Evolutionary conservation across 2,797 vertebrate genomes (phyloP).

Genomic region (Sebastes kiyomatsui): DNA sequence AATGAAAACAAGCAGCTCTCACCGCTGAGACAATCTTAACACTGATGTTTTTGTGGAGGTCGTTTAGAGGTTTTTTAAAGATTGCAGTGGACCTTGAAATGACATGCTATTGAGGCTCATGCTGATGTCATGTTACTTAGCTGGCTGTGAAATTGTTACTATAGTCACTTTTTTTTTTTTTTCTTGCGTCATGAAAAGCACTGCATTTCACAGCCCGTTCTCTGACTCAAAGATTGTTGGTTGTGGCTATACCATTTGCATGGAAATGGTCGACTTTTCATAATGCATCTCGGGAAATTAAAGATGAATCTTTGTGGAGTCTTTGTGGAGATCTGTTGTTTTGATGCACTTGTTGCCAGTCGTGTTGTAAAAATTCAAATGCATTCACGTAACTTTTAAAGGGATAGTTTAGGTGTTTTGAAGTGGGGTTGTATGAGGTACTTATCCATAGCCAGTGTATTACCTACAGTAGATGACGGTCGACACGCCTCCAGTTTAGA

Average conservation of each 20-base stretch:
- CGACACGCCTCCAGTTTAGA: background rate
- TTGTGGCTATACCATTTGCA: constrained; percentile 63
- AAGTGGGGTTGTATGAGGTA: background rate
- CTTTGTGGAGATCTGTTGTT: constrained; percentile 28
- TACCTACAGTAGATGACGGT: background rate
- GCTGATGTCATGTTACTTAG: constrained; percentile 48
- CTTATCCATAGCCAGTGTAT: background rate
- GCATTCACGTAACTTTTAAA: background rate
- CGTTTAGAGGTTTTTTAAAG: constrained; percentile 5
- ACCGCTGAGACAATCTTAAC: constrained; percentile 60
- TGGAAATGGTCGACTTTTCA: constrained; percentile 66
- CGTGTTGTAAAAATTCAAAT: background rate
- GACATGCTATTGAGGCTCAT: constrained; percentile 27
- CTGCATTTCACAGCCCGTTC: constrained; percentile 37
- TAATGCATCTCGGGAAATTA: constrained; percentile 73
- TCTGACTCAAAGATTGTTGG: constrained; percentile 31
- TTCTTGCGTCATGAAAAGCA: constrained; percentile 3
- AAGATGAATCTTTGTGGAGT: constrained; percentile 52
- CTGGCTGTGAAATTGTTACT: constrained; percentile 47
- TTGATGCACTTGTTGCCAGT: background rate
- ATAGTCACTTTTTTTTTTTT: background rate
- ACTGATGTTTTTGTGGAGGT: background rate
- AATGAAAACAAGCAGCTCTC: constrained; percentile 27
- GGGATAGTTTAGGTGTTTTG: background rate
- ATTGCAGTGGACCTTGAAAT: constrained; percentile 21